phyloP scores from a whole-genome alignment of 2,888 invertebrate genomes.

The Synergus umbraculus region DNA sequence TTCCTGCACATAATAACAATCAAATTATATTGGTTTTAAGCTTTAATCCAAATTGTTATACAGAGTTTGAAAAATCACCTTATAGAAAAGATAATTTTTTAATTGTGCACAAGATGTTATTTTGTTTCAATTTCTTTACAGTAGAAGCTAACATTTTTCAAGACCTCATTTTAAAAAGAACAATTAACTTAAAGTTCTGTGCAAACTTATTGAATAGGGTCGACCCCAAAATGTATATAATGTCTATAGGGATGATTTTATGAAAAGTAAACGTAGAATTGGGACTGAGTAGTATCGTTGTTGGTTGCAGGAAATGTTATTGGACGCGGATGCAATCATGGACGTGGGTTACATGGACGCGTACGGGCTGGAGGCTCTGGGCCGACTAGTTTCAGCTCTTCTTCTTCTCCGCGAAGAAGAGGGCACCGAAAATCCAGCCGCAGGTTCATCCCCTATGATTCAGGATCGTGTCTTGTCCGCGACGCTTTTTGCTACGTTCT shows the following conservation, averaged over 20 bases:
- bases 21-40: constrained; percentile 43
- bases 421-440: constrained; percentile 66
- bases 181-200: too few relatives aligned
- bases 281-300: constrained; percentile 77
- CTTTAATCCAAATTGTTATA: not conserved
- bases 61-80: not conserved
- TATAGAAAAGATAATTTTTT: not conserved
- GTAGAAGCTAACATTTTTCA: not conserved
- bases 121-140: not conserved
- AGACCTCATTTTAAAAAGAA: not conserved
- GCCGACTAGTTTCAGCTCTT: constrained; percentile 72
- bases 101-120: not conserved
- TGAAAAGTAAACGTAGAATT: constrained; percentile 53
- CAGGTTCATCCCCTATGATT: constrained; percentile 73
- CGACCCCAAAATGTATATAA: constrained; percentile 49
- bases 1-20: not conserved
- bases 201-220: constrained; percentile 11
- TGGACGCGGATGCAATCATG: constrained; percentile 77
- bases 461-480: constrained; percentile 73
- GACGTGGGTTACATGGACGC: constrained; percentile 76
- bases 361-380: constrained; percentile 74
- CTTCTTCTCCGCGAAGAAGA: constrained; percentile 66
- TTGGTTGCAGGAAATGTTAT: constrained; percentile 77
- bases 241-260: constrained; percentile 40
- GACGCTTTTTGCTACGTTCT: constrained; percentile 76